A percentile compares a stretch with the other conserved stretches of the same genome.
phyloP scores from a whole-genome alignment of 2,888 invertebrate species.

The Capitulum mitella region DNA sequence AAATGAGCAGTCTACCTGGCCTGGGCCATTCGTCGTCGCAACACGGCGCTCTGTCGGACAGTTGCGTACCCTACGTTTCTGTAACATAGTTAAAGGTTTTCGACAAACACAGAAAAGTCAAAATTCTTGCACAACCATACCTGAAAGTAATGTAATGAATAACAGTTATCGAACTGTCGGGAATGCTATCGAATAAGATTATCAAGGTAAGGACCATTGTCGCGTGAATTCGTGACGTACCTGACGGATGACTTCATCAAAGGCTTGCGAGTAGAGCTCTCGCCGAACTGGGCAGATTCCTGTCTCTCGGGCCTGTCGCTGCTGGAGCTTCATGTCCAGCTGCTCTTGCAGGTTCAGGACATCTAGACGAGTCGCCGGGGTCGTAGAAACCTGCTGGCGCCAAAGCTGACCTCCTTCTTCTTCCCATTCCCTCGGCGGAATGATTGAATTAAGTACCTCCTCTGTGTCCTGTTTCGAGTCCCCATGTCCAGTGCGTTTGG shows the following conservation, averaged over 20 bases:
- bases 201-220: no score
- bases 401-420: conserved; percentile 86
- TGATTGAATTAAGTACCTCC: conserved; percentile 84
- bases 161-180: no score
- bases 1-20: no score
- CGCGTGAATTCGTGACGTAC: no score
- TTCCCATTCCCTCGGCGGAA: conserved; percentile 93
- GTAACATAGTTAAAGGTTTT: no score
- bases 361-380: conserved; percentile 90
- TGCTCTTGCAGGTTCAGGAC: conserved; percentile 94
- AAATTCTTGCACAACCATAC: no score
- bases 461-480: conserved; percentile 60
- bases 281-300: conserved; percentile 91
- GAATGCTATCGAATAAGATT: no score
- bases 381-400: conserved; percentile 88
- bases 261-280: conserved; percentile 91
- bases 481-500: conserved; percentile 39
- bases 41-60: no score
- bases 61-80: no score
- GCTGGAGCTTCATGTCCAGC: conserved; percentile 79
- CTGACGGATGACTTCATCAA: conserved; percentile 83
- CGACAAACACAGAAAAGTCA: no score
- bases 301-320: conserved; percentile 89
- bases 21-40: no score
- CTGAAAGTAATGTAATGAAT: no score